Base-by-base conservation (phyloP, 2,113 vertebrate species). In the Cephalopterus ornatus region DNA sequence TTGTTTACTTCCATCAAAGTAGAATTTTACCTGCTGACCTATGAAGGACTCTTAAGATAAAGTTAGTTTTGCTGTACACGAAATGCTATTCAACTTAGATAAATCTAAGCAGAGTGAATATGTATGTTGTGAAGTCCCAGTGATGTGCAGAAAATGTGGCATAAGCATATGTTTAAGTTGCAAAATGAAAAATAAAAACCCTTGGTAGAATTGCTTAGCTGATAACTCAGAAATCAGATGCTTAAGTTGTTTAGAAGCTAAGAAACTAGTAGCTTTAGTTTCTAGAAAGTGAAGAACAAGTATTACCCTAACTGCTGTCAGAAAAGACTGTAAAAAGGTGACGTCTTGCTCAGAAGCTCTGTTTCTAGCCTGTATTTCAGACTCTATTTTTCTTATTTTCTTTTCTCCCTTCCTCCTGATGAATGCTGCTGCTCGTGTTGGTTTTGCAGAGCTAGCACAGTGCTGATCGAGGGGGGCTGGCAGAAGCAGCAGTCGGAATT, bases 1-100 rank as follows among this genome's bases (percentile, higher is more conserved):
- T 85, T 91, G 70, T 85, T 95, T 93, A 74, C 73, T 86, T 95
- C 59, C 56, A 9, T 81, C n/a, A 24, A 84, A 95, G 68, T 21
- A 84, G 89, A 61, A 77, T 92, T 91, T 86, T 93, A 89, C 94
- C 83, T 95, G 55, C 65, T 95, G 89, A 95, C 86, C 89, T 88
- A 26, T 71, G 79, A 91, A 93, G 55, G 59, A 63, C 83, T 88
- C 55, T 67, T 89, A 62, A 82, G 81, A 52, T 89, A 35, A 86
- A 89, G 73, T 55, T 85, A 41, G 58, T 37, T 85, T 96, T 90
- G 53, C 78, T 93, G 82, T 70, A 27, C 32, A 16, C 15, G 8
- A 77, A 94, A 66, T 91, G n/a, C n/a, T 83, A 13, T 70, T 93
- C 89, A 88, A 24, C 21, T 70, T 62, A 39, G 37, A 56, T 92